Evolutionary conservation across 2,888 invertebrate genomes (phyloP).

Genomic region (Eilema griseolum): DNA sequence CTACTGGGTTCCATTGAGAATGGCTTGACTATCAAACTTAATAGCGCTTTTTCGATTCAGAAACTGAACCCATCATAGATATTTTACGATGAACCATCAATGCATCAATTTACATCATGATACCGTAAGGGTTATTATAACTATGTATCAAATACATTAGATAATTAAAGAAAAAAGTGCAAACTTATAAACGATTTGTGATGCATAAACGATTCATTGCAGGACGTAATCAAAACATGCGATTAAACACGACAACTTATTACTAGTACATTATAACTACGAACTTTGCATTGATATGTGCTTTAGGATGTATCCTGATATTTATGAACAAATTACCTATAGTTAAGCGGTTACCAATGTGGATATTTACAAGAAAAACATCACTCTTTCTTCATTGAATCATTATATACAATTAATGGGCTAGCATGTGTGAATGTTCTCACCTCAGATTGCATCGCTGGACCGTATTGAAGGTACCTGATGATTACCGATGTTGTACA

Average conservation of each 20-base stretch:
- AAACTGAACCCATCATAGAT: not conserved
- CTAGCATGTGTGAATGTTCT: conserved; percentile 45
- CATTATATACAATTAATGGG: conserved; percentile 30
- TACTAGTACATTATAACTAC: too few species aligned
- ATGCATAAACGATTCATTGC: too few species aligned
- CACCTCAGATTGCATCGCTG: conserved; percentile 39
- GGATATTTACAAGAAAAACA: conserved; percentile 1
- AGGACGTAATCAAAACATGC: too few species aligned
- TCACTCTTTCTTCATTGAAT: conserved; percentile 25
- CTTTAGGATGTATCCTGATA: not conserved
- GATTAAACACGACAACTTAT: too few species aligned
- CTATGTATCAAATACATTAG: too few species aligned
- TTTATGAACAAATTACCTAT: not conserved
- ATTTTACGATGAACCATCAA: not conserved
- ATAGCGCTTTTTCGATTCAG: not conserved
- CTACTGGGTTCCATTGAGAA: not conserved
- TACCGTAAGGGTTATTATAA: not conserved
- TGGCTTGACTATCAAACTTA: not conserved
- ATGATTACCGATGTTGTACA: conserved; percentile 29
- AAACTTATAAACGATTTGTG: too few species aligned
- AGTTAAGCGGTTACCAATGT: not conserved
- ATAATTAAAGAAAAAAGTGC: too few species aligned
- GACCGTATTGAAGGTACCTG: conserved; percentile 28
- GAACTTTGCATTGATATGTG: not conserved
- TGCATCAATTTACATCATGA: not conserved